Percentiles rank a stretch among this genome's conserved stretches.
These are phyloP conservation scores for cattle (Bos taurus) DNA, from an alignment of 2,113 vertebrate species.

Conservation along the genomic window DNA sequence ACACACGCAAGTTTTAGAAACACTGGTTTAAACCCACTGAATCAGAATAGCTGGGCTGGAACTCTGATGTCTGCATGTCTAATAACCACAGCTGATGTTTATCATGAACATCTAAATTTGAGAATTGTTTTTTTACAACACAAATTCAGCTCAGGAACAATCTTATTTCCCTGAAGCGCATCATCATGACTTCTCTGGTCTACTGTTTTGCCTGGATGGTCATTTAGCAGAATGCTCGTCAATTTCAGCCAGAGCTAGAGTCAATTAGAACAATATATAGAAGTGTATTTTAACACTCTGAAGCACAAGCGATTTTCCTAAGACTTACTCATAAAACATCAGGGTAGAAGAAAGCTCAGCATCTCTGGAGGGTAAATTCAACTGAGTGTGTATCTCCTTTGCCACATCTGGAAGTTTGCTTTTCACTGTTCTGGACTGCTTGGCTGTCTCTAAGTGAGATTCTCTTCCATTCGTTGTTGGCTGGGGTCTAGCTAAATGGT, in stretches of 20 bases:
- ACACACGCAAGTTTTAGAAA: neutral
- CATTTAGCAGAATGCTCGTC: neutral
- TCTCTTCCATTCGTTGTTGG: neutral
- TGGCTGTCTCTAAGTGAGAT: neutral
- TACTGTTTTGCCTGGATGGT: neutral
- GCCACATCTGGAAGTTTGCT: neutral
- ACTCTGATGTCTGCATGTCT: neutral
- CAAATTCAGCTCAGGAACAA: neutral
- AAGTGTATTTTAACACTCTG: neutral
- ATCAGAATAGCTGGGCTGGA: neutral
- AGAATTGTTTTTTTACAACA: neutral
- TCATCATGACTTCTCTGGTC: neutral
- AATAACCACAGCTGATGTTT: neutral
- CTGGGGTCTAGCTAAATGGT: neutral
- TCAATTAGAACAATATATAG: neutral
- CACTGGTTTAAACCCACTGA: neutral
- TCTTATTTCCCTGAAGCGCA: neutral
- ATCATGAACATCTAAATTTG: neutral
- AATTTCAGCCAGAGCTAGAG: neutral
- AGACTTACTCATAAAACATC: neutral
- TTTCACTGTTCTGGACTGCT: neutral
- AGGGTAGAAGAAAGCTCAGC: neutral
- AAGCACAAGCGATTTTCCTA: neutral
- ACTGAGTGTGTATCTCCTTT: neutral
- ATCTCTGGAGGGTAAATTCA: neutral